Base-by-base conservation (phyloP, 2,888 invertebrate species). In the Plagiodera versicolora region DNA sequence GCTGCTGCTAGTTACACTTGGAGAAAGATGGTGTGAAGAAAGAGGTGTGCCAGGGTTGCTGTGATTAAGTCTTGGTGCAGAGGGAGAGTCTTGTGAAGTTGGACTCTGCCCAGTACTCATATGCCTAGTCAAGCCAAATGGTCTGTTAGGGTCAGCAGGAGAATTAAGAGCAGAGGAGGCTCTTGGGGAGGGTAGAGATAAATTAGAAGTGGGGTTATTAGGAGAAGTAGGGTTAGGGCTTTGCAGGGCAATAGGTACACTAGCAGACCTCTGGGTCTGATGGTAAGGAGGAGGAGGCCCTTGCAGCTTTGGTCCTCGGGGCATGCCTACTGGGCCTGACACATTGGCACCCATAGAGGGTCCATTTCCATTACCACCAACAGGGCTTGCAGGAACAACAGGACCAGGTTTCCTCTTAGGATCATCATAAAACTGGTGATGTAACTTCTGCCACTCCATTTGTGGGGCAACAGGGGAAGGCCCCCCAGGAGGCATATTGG, bases 361-460 rank as follows among this genome's bases (percentile, higher is more conserved):
- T 54, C 63, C 65, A 30, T 66, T 57, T 39, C 68, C 68, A 64
- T 61, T 64, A 56, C 67, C 67, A 24, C 70, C 70, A 47, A 71
- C 67, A 60, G 73, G 72, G 54, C 72, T 71, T 52, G 73, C 67
- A 59, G 74, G 72, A 61, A 73, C 74, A 64, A 71, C 67, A 60
- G 69, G 62, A 69, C 70, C 77, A 76, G 74, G 72, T 60, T 75
- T 74, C 63, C 73, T 84, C 69, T 87, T 87, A 74, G 88, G 86
- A 54, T 85, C 85, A 71, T 94, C 93, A 73, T 89, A 89, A 81
- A 91, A 93, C 79, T 94, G 92, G 75, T 92, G 90, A 74, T 94
- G 94, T 69, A 95, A 81, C 79, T 95, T 94, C 73, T 92, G 91
- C 95, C 95, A 95, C 77, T 95, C 95, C 79, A 92, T 86, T 80